Evolutionary conservation across 2,113 vertebrate genomes (phyloP).

Genomic region (Cavia aperea): DNA sequence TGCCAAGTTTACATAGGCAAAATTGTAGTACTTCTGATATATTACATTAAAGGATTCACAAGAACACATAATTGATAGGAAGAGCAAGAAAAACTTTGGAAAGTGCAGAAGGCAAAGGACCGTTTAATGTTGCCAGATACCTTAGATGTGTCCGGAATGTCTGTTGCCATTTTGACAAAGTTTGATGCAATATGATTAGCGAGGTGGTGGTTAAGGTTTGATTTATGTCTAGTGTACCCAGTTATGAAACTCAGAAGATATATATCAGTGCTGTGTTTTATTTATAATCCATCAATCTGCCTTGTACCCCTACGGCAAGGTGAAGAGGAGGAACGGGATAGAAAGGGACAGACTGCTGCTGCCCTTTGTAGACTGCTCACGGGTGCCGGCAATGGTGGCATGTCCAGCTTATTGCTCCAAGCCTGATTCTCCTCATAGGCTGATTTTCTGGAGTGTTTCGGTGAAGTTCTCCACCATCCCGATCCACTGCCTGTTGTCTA

Average conservation of each 20-base stretch:
- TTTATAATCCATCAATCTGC: constrained; percentile 28
- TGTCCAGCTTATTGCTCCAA: constrained; percentile 95
- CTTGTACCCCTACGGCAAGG: neutral
- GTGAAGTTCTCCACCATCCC: too few relatives aligned
- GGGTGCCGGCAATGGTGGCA: constrained; percentile 91
- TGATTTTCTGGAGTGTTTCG: constrained; percentile 83
- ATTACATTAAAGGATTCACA: neutral
- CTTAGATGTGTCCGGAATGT: neutral
- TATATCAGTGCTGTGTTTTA: constrained; percentile 51
- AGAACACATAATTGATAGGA: neutral
- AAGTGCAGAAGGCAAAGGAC: neutral
- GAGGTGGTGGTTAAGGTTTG: neutral
- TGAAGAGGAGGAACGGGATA: constrained; percentile 51
- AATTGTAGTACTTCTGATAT: constrained; percentile 1
- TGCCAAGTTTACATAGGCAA: neutral
- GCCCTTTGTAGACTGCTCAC: constrained; percentile 95
- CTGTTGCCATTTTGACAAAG: neutral
- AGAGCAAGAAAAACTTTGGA: constrained; percentile 17
- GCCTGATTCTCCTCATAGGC: constrained; percentile 97
- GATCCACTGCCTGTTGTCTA: too few relatives aligned
- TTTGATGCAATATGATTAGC: neutral
- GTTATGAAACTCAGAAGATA: neutral
- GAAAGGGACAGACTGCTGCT: constrained; percentile 83
- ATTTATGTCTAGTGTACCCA: neutral
- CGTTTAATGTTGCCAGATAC: neutral